These are phyloP conservation scores for Meteorus cinctellus DNA, from an alignment of 2,888 invertebrate genomes.

Conservation along the genomic window DNA sequence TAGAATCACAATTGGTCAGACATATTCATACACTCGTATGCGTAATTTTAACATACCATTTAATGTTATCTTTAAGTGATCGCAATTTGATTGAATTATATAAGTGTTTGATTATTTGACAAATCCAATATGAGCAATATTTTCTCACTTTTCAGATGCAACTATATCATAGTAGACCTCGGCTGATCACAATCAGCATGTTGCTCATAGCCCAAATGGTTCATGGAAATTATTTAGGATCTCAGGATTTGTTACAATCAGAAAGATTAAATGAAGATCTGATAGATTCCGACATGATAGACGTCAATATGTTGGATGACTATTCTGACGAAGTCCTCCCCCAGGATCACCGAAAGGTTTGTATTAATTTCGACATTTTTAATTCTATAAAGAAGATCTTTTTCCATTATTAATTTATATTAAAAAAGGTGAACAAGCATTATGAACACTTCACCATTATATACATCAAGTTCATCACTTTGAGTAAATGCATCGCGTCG, in stretches of 20 bases:
- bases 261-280: background rate
- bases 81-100: too few relatives aligned
- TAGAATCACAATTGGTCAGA: constrained; percentile 10
- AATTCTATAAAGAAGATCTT: background rate
- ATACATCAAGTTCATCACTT: background rate
- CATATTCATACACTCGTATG: background rate
- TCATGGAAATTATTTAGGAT: background rate
- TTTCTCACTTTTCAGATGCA: background rate
- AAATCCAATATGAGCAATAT: too few relatives aligned
- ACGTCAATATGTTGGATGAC: background rate
- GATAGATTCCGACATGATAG: background rate
- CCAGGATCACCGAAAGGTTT: background rate
- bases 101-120: background rate
- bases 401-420: too few relatives aligned
- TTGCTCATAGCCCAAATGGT: background rate
- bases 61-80: too few relatives aligned
- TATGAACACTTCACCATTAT: too few relatives aligned
- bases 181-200: background rate
- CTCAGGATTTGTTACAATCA: background rate
- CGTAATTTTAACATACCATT: too few relatives aligned
- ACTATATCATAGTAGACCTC: background rate
- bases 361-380: background rate
- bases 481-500: background rate
- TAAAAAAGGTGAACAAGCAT: too few relatives aligned
- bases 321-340: background rate